A percentile compares a stretch with the other conserved stretches of the same genome.
These are phyloP conservation scores for Cataglyphis livida DNA, from an alignment of 2,888 invertebrate species.

Conservation along the genomic window DNA sequence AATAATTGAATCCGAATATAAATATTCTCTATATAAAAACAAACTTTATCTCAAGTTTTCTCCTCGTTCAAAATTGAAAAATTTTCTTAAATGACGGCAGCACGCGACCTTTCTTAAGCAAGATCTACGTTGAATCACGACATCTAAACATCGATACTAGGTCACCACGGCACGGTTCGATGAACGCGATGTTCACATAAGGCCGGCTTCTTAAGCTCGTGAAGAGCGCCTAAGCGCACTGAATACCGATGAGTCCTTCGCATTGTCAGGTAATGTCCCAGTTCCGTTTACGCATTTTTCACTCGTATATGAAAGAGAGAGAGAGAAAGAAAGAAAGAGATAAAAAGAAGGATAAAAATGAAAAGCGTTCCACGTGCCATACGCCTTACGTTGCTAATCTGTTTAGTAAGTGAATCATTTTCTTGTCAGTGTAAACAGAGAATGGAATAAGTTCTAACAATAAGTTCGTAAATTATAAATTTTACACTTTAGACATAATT, in stretches of 20 bases:
- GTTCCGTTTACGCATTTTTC: slow-evolving; percentile 48
- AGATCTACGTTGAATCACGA: slow-evolving; percentile 32
- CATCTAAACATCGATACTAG: slow-evolving; percentile 41
- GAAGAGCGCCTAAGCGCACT: slow-evolving; percentile 43
- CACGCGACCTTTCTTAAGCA: slow-evolving; percentile 16
- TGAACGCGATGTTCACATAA: slow-evolving; percentile 48
- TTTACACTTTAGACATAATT: background rate
- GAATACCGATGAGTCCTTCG: slow-evolving; percentile 47
- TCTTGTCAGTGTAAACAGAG: background rate
- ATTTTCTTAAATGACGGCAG: background rate
- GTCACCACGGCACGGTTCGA: slow-evolving; percentile 46
- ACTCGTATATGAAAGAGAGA: background rate
- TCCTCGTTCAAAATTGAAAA: background rate
- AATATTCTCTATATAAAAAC: background rate
- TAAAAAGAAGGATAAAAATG: background rate
- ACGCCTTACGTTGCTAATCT: slow-evolving; percentile 61
- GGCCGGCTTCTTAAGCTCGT: slow-evolving; percentile 41
- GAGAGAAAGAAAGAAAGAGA: slow-evolving; percentile 32
- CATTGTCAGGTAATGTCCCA: slow-evolving; percentile 35
- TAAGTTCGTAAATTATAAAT: background rate
- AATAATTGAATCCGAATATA: background rate
- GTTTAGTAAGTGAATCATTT: slow-evolving; percentile 42
- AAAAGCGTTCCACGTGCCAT: slow-evolving; percentile 66
- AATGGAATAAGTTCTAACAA: background rate
- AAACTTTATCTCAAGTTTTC: background rate